Base-by-base conservation (phyloP, 2,797 vertebrate genomes). In the Mycteria americana region DNA sequence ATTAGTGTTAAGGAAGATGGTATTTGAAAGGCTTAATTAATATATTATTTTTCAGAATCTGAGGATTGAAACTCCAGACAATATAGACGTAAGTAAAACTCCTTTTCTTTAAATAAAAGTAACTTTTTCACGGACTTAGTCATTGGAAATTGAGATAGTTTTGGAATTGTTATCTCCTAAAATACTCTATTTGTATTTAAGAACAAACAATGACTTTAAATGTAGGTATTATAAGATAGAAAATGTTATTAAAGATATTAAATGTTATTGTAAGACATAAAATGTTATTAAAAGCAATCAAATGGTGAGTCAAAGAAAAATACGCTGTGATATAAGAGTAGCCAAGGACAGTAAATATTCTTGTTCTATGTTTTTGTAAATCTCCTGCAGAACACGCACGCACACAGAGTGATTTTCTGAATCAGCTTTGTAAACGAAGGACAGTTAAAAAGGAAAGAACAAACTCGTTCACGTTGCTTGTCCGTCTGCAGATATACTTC, bases 1-100 rank as follows among this genome's bases (percentile, higher is more conserved):
- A 14, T 77, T 30, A n/a, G 3, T 9, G 2, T 48, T 83, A 51
- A 56, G n/a, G 41, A 33, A 41, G 37, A 50, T 33, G 18, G 11
- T 45, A 59, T 50, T 67, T 85, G 13, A 82, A 94, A 92, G 37
- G 5, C 27, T 95, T 43, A 88, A 85, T 70, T n/a, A n/a, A 33
- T 63, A 6, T 67, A 10, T 93, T 97, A 3, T 82, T 95, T 97
- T 97, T 90, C 93, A 98, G 98, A 96, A 48, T 41, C 73, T 91
- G 78, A 97, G 90, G 95, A 97, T 98, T 86, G 96, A 97, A 91
- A 98, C 96, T 82, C 98, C 98, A 25, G 67, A 68, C 33, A 54
- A 97, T 31, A 82, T 94, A 84, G 85, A 97, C 41, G 98, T 98
- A 96, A 98, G 98, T 97, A 91, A 77, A 78, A 69, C 53, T 59